Evolutionary conservation across 2,888 invertebrate genomes (phyloP).

Genomic region (Tetanocera ferruginea): DNA sequence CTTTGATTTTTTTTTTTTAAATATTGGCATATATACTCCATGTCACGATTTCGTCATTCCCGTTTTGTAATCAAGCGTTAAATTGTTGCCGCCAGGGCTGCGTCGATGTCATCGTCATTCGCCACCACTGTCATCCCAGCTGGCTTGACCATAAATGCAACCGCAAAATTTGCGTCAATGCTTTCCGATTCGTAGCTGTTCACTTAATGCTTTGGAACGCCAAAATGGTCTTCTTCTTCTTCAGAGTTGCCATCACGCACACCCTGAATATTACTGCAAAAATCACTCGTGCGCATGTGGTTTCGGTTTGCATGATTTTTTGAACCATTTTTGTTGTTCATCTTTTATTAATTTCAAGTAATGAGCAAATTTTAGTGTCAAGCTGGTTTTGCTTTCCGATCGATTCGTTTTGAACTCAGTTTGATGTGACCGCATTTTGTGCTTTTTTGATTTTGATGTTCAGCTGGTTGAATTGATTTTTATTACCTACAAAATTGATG

Average conservation of each 20-base stretch:
- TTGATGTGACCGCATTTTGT: not conserved
- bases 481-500: too few relatives aligned
- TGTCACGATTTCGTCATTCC: not conserved
- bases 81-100: constrained; percentile 8
- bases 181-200: not conserved
- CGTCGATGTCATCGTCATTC: too few relatives aligned
- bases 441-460: too few relatives aligned
- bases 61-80: constrained; percentile 26
- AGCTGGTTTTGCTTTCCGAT: not conserved
- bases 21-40: not conserved
- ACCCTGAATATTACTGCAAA: not conserved
- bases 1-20: not conserved
- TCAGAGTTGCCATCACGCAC: not conserved
- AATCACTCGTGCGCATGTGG: constrained; percentile 20
- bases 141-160: not conserved
- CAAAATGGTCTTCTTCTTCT: not conserved
- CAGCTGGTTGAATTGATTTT: too few relatives aligned
- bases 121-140: not conserved
- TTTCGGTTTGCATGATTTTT: not conserved
- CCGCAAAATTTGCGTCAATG: constrained; percentile 8
- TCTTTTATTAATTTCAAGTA: not conserved
- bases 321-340: not conserved
- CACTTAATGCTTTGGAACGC: not conserved
- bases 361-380: not conserved
- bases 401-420: not conserved